phyloP scores from a whole-genome alignment of 2,797 vertebrate species.

The Psittacula derbiana region DNA sequence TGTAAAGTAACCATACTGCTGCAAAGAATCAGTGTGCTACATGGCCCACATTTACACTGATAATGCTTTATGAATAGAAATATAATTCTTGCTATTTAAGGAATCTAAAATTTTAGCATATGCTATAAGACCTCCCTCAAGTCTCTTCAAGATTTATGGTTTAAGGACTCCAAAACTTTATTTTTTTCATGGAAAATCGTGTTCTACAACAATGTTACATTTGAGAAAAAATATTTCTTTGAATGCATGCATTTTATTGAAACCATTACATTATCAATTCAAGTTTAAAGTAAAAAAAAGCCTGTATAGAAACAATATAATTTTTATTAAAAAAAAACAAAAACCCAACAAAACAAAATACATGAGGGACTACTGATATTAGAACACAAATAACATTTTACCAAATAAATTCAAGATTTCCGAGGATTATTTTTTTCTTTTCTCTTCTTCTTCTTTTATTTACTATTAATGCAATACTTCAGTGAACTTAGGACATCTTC shows the following conservation, averaged over 20 bases:
- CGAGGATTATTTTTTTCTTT: background rate
- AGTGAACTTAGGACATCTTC: background rate
- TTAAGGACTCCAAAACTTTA: background rate
- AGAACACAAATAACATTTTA: background rate
- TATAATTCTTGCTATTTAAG: slow-evolving; percentile 27
- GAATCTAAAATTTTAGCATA: slow-evolving; percentile 11
- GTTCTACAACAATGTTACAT: background rate
- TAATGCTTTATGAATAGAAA: slow-evolving; percentile 21
- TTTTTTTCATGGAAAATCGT: background rate
- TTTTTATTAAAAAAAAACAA: background rate
- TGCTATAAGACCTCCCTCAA: slow-evolving; percentile 31
- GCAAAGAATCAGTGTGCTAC: slow-evolving; percentile 50
- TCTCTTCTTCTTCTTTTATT: background rate
- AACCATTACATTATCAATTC: background rate
- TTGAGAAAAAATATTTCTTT: background rate
- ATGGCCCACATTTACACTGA: background rate
- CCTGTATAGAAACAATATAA: background rate
- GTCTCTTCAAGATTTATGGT: background rate
- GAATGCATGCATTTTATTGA: background rate
- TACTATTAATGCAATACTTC: background rate
- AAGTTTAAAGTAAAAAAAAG: background rate
- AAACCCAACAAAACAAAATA: no score
- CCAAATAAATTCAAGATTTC: background rate
- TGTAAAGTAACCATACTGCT: slow-evolving; percentile 43
- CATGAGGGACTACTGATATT: background rate